These are phyloP conservation scores for Sardina pilchardus DNA, from an alignment of 2,113 vertebrate genomes.

Conservation along the genomic window DNA sequence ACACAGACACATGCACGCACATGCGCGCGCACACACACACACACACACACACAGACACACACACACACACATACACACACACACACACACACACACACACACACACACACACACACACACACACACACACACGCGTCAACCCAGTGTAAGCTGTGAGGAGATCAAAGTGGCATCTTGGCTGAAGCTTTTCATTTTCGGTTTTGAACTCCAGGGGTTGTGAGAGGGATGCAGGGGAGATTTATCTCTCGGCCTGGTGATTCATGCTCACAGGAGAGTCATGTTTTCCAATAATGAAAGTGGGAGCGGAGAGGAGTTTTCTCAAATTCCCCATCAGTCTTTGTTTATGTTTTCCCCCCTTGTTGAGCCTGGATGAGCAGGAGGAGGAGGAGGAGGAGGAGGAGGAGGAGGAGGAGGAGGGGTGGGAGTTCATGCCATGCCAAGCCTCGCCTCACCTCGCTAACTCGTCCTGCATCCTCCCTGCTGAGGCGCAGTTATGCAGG, in stretches of 20 bases:
- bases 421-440: no score
- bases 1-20: background rate
- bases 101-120: background rate
- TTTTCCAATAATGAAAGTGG: background rate
- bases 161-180: background rate
- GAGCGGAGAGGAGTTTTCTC: background rate
- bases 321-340: background rate
- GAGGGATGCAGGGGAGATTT: background rate
- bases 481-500: no score
- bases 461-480: no score
- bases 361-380: no score
- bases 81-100: background rate
- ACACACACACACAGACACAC: no score
- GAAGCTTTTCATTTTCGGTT: background rate
- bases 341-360: background rate
- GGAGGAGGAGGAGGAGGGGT: no score
- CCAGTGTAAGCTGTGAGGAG: background rate
- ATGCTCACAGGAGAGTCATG: background rate
- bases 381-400: no score
- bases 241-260: background rate
- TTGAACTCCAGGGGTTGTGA: background rate
- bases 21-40: background rate
- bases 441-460: no score
- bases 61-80: background rate
- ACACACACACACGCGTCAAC: background rate